Conservation (phyloP, 2,797 vertebrate genomes). For the Eurystomus glaucurus region DNA sequence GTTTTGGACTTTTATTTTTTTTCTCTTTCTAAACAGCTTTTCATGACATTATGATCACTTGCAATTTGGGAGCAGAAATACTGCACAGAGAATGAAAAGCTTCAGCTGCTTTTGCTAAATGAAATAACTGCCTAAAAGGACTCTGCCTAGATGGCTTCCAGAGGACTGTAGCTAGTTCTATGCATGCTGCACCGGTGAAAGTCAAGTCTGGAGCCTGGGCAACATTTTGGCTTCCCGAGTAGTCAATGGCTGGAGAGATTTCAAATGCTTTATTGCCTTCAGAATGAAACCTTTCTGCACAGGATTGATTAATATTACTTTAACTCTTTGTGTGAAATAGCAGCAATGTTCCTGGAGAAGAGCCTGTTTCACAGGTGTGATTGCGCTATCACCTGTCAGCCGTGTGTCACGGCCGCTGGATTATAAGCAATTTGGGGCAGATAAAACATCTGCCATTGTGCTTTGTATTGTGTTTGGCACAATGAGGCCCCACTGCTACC, state of each 20-base stretch:
- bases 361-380: neutral
- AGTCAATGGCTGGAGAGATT: neutral
- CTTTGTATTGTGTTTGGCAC: neutral
- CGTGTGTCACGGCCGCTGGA: fast-evolving
- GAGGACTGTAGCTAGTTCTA: neutral
- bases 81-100: neutral
- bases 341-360: neutral
- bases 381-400: neutral
- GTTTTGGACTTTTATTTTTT: neutral
- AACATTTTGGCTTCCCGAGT: neutral
- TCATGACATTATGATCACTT: slow-evolving; percentile 8
- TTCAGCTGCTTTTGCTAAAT: slow-evolving; percentile 20
- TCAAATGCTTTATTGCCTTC: slow-evolving; percentile 1
- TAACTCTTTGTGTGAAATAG: neutral
- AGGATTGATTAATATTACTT: neutral
- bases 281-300: neutral
- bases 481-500: neutral
- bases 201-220: neutral
- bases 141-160: neutral
- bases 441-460: neutral
- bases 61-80: neutral
- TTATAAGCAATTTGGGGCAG: neutral
- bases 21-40: neutral
- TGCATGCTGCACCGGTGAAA: fast-evolving
- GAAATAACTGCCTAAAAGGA: neutral